phyloP scores from a whole-genome alignment of 2,888 invertebrate genomes.

The Caenorhabditis sp. region DNA sequence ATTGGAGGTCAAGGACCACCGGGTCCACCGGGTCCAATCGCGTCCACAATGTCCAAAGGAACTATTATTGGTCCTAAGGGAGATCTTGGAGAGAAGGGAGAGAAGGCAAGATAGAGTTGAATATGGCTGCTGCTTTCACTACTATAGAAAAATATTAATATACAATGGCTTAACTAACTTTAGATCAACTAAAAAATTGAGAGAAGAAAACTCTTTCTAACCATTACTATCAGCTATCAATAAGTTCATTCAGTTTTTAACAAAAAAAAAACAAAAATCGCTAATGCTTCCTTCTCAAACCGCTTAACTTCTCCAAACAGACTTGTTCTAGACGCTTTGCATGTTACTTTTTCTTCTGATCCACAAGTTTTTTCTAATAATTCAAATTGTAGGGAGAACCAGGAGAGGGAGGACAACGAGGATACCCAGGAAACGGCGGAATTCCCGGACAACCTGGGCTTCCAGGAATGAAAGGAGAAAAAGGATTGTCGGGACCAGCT shows the following conservation, averaged over 20 bases:
- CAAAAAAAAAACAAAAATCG: background rate
- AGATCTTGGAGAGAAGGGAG: conserved; percentile 79
- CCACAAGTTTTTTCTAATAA: conserved; percentile 9
- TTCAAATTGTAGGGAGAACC: conserved; percentile 66
- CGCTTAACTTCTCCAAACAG: background rate
- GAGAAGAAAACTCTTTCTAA: no score
- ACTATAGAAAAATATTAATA: background rate
- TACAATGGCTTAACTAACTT: background rate
- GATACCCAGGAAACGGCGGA: conserved; percentile 73
- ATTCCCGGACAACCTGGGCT: conserved; percentile 71
- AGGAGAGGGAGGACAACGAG: conserved; percentile 67
- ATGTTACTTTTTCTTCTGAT: background rate
- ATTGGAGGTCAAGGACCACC: conserved; percentile 62
- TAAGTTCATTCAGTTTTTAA: background rate
- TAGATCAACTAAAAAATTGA: no score
- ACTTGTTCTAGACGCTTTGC: background rate
- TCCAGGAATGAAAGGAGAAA: conserved; percentile 72
- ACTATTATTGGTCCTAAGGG: conserved; percentile 69
- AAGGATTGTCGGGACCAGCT: conserved; percentile 77
- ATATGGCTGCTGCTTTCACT: background rate
- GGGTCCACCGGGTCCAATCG: conserved; percentile 66
- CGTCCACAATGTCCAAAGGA: conserved; percentile 64
- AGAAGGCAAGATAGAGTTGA: conserved; percentile 62
- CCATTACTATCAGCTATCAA: background rate
- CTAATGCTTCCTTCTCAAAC: background rate